These are phyloP conservation scores for Sinotaia quadrata DNA, from an alignment of 2,888 invertebrate genomes.

Conservation along the genomic window DNA sequence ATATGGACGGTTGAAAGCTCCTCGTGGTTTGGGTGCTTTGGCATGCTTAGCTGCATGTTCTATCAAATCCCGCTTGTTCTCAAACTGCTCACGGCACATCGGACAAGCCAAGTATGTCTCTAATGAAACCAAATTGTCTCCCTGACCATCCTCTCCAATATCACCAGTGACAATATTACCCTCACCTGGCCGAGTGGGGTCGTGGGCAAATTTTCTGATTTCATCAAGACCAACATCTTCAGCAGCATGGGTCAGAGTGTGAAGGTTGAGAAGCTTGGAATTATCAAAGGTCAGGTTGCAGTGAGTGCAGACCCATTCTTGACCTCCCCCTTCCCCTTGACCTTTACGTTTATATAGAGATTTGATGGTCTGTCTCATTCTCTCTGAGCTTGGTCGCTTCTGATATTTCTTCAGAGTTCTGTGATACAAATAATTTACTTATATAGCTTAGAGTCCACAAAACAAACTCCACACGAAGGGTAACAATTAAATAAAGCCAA, in stretches of 20 bases:
- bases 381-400: constrained; percentile 56
- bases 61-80: constrained; percentile 72
- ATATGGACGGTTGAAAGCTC: constrained; percentile 73
- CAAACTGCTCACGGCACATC: constrained; percentile 69
- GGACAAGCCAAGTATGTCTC: constrained; percentile 64
- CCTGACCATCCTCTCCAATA: not conserved
- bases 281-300: constrained; percentile 72
- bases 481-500: no score
- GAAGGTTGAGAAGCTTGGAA: constrained; percentile 74
- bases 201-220: not conserved
- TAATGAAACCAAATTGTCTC: constrained; percentile 32
- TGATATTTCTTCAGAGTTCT: constrained; percentile 67
- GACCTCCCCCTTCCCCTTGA: constrained; percentile 54
- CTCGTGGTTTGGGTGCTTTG: constrained; percentile 38
- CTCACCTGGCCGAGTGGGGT: not conserved
- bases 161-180: not conserved
- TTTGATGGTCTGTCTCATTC: constrained; percentile 60
- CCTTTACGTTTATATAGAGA: constrained; percentile 66
- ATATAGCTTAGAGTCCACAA: no score
- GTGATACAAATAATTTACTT: no score
- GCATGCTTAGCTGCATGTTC: constrained; percentile 73
- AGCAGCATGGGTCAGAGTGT: constrained; percentile 75
- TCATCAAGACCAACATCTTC: constrained; percentile 68
- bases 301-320: constrained; percentile 71
- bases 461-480: no score